Evolutionary conservation across 2,113 vertebrate genomes (phyloP).

Genomic region (Varanus komodoensis): DNA sequence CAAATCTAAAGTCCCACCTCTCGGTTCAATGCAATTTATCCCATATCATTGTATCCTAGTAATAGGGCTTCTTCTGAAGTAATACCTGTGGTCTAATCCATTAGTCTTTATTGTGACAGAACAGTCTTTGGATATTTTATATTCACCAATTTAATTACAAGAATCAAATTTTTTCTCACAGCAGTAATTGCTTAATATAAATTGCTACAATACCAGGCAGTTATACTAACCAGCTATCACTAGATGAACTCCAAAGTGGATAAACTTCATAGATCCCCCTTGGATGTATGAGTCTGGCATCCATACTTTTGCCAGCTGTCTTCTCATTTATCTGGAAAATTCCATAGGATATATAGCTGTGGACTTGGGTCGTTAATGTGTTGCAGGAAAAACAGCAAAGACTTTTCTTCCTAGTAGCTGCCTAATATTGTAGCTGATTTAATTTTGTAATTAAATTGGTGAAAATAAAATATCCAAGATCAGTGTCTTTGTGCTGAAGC

Average conservation of each 20-base stretch:
- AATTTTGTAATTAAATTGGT: not conserved
- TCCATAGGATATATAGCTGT: not conserved
- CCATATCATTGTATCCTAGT: not conserved
- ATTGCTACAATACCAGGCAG: no score
- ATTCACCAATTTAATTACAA: no score
- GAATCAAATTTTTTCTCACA: not conserved
- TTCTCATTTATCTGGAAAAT: not conserved
- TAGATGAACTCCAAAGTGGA: not conserved
- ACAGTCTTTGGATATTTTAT: no score
- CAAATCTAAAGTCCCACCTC: not conserved
- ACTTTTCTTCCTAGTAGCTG: no score
- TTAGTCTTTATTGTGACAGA: not conserved
- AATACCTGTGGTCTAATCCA: not conserved
- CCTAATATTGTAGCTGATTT: not conserved
- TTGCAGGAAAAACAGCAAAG: not conserved
- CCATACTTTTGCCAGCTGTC: not conserved
- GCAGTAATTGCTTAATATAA: not conserved
- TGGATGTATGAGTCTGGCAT: not conserved
- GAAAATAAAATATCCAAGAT: conserved; percentile 1
- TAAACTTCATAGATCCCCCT: not conserved
- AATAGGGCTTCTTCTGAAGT: not conserved
- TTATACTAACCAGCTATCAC: conserved; percentile 7
- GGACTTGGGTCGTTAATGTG: not conserved
- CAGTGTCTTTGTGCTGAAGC: not conserved
- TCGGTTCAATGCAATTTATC: not conserved